phyloP scores from a whole-genome alignment of 1,140 invertebrate species.

The Pentalonia nigronervosa region DNA sequence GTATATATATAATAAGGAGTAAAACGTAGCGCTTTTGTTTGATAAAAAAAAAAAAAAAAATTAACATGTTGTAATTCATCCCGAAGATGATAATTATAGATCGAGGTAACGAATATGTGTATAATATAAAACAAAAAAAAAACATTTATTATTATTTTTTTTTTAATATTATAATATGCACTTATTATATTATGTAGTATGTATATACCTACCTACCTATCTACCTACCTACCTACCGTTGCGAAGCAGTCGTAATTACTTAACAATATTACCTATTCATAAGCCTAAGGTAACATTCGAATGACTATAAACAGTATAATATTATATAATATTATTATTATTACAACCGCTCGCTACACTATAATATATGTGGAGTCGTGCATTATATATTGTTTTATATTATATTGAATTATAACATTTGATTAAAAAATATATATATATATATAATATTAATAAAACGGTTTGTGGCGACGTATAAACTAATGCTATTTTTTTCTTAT shows the following conservation, averaged over 20 bases:
- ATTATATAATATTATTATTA: conserved; percentile 10
- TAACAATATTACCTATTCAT: conserved; percentile 49
- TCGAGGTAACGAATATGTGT: conserved; percentile 9
- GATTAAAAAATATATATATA: background rate
- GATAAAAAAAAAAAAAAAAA: conserved; percentile 19
- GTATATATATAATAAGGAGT: background rate
- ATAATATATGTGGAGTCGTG: background rate
- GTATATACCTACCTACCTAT: background rate
- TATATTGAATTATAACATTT: background rate
- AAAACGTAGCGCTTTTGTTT: background rate
- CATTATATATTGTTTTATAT: background rate
- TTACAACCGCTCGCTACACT: background rate
- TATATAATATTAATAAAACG: background rate
- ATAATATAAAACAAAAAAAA: background rate
- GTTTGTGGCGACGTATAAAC: background rate
- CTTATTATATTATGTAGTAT: conserved; percentile 20
- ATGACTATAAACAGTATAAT: conserved; percentile 44
- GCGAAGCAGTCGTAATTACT: conserved; percentile 50
- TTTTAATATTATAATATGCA: conserved; percentile 28
- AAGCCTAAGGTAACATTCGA: conserved; percentile 54
- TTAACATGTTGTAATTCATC: conserved; percentile 7
- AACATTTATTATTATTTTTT: conserved; percentile 32
- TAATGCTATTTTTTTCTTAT: background rate
- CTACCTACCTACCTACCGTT: background rate
- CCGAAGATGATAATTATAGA: conserved; percentile 16